Conservation (phyloP, 64 coral and sea anemone species). For the Montipora foliosa region DNA sequence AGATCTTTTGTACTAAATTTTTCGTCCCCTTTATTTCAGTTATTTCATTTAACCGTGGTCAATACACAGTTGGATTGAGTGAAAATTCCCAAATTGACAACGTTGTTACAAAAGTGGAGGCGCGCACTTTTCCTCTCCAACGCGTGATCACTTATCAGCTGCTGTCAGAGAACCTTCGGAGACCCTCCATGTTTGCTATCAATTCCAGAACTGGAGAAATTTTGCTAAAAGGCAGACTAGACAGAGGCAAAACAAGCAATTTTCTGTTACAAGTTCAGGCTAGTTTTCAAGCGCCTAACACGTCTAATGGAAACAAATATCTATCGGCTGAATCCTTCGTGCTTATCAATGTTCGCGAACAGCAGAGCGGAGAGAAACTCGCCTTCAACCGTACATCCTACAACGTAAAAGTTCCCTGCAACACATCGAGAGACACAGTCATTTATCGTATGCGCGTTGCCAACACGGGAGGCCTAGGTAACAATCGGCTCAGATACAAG, state of each 20-base stretch:
- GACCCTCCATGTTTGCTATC: conserved; percentile 77
- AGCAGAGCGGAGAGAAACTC: conserved; percentile 54
- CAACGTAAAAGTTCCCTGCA: conserved; percentile 77
- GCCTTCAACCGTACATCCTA: conserved; percentile 62
- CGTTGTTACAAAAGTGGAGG: conserved; percentile 74
- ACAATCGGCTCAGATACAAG: conserved; percentile 72
- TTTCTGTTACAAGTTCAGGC: conserved; percentile 85
- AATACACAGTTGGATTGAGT: conserved; percentile 65
- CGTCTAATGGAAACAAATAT: conserved; percentile 19
- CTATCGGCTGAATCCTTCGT: conserved; percentile 51
- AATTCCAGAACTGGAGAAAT: conserved; percentile 71
- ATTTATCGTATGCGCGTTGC: conserved; percentile 67
- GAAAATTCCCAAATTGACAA: conserved; percentile 58
- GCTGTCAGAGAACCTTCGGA: conserved; percentile 75
- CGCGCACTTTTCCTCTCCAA: conserved; percentile 51
- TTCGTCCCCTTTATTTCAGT: conserved; percentile 34
- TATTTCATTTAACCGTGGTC: conserved; percentile 56
- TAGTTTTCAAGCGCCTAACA: conserved; percentile 44
- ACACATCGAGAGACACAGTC: conserved; percentile 64
- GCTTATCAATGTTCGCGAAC: conserved; percentile 71
- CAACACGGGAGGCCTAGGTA: conserved; percentile 36
- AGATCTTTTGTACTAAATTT: not conserved
- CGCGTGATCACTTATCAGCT: conserved; percentile 64
- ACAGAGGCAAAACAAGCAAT: conserved; percentile 51
- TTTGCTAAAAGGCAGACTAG: conserved; percentile 55